Base-by-base conservation (phyloP, 1,140 invertebrate genomes). In the Papilio xuthus region DNA sequence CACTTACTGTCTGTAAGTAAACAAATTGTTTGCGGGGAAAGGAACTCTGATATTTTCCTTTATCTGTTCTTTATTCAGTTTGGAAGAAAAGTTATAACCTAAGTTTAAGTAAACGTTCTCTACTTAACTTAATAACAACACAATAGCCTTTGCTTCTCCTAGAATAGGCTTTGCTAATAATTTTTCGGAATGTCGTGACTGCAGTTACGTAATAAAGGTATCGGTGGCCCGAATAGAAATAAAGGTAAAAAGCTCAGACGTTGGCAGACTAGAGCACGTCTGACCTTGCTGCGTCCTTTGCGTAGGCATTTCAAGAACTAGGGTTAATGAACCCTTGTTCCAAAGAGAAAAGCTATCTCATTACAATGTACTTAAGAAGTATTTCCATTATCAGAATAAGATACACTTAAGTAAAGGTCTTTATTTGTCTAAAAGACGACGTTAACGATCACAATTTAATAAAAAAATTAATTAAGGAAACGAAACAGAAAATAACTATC, bases 261-360 rank as follows among this genome's bases (percentile, higher is more conserved):
- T 60, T 26, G 23, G 56, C 56, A 60, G 53, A 56, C 15, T 13
- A 10, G 23, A 20, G 23, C 56, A 26, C 23, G 56, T 60, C 56
- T 60, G 56, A 60, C 56, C 56, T 60, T 60, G 56, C 56, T 60
- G 56, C 10, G 56, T 60, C 56, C 56, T 60, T 60, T 60, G 56
- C 20, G 56, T 60, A 60, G 56, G 10, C 23, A 60, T 60, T 60
- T 60, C 20, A 0, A 15, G 23, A 60, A 60, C 56, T 26, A 26
- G 23, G 56, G 20, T 60, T 20, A 60, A 60, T 60, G 23, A 60
- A 60, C 56, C 13, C 56, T 60, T 60, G 56, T 60, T 60, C 12
- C 23, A 10, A 60, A 26, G 23, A 28, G 9, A 23, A 60, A 26
- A 60, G 23, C 56, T 60, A 60, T 60, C 56, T 28, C 23, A 60